phyloP scores from a whole-genome alignment of 1,140 invertebrate genomes.

The Fopius arisanus region DNA sequence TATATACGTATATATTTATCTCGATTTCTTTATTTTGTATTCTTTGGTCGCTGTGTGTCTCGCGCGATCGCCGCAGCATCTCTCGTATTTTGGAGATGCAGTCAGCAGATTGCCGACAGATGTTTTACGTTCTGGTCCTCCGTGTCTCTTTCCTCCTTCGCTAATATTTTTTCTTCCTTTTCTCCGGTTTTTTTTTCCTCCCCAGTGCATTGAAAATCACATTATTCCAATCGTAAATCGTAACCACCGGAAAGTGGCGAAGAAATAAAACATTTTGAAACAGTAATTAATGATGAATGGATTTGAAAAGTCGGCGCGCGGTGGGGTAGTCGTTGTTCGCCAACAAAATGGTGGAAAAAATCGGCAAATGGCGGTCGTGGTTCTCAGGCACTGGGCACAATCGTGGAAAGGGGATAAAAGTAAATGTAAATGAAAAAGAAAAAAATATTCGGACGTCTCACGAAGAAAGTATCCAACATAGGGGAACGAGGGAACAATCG shows the following conservation, averaged over 20 bases:
- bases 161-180: not conserved
- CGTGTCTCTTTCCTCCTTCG: constrained; percentile 17
- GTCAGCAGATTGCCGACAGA: constrained; percentile 47
- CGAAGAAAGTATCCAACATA: constrained; percentile 36
- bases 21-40: constrained; percentile 22
- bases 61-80: constrained; percentile 35
- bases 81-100: constrained; percentile 44
- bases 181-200: not conserved
- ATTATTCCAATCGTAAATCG: not conserved
- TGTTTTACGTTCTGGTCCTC: constrained; percentile 41
- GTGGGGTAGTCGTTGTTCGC: too few species aligned
- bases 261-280: not conserved
- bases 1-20: not conserved
- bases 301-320: too few species aligned
- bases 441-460: constrained; percentile 22
- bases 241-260: not conserved
- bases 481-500: constrained; percentile 37
- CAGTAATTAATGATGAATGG: not conserved
- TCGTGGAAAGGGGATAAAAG: not conserved
- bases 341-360: too few species aligned
- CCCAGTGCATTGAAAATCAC: not conserved
- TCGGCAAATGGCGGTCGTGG: not conserved
- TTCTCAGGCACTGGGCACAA: not conserved
- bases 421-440: not conserved
- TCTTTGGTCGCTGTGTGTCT: constrained; percentile 11